phyloP scores from a whole-genome alignment of 2,797 vertebrate genomes.

The Poeciliopsis infans region DNA sequence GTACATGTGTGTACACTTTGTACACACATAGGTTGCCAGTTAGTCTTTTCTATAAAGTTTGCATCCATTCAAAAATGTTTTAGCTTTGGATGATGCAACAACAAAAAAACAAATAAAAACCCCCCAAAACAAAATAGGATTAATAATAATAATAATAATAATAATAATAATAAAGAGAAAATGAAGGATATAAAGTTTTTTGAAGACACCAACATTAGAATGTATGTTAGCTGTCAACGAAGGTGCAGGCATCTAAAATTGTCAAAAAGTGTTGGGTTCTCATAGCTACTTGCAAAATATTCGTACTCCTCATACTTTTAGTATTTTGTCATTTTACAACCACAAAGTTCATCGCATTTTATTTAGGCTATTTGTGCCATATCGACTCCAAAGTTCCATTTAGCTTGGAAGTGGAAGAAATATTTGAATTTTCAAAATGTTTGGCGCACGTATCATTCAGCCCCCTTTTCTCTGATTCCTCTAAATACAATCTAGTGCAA shows the following conservation, averaged over 20 bases:
- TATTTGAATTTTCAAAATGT: neutral
- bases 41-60: slow-evolving; percentile 50
- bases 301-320: neutral
- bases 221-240: slow-evolving; percentile 40
- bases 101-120: neutral
- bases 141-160: neutral
- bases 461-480: neutral
- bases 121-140: neutral
- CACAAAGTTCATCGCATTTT: neutral
- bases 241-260: slow-evolving; percentile 40
- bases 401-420: neutral
- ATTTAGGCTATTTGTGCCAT: neutral
- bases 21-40: slow-evolving; percentile 44
- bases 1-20: slow-evolving; percentile 30
- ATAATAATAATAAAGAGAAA: slow-evolving; percentile 2
- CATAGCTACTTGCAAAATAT: neutral
- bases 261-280: slow-evolving; percentile 23
- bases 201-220: slow-evolving; percentile 44
- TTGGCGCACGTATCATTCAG: neutral
- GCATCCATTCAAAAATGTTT: slow-evolving; percentile 34
- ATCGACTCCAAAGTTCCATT: neutral
- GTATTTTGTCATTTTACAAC: neutral
- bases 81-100: slow-evolving; percentile 14
- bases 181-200: slow-evolving; percentile 34
- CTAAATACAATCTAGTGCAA: slow-evolving; percentile 1